Evolutionary conservation across 2,113 vertebrate genomes (phyloP).

Genomic region (Sphyrna mokarran): DNA sequence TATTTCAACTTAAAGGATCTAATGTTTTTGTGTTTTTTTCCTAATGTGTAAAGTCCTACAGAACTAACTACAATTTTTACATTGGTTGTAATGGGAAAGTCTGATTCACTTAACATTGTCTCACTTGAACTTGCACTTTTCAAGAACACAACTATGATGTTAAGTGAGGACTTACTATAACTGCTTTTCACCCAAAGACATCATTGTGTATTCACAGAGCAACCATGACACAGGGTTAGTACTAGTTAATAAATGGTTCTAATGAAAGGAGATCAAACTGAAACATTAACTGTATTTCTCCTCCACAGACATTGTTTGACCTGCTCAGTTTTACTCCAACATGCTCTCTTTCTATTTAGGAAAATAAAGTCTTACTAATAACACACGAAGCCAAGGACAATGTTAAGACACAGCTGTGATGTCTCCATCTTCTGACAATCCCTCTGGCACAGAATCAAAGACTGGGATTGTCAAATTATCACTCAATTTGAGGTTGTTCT

Average conservation of each 20-base stretch:
- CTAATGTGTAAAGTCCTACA: too few relatives aligned
- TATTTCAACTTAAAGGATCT: too few relatives aligned
- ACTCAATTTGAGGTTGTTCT: background rate
- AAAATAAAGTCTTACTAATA: background rate
- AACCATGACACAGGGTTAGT: background rate
- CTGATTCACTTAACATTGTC: too few relatives aligned
- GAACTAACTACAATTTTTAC: too few relatives aligned
- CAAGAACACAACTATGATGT: too few relatives aligned
- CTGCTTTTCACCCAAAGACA: background rate
- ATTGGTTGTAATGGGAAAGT: too few relatives aligned
- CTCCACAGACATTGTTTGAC: background rate
- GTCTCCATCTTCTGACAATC: background rate
- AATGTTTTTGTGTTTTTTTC: too few relatives aligned
- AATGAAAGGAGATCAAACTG: background rate
- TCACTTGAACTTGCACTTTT: too few relatives aligned
- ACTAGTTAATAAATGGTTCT: background rate
- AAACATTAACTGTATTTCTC: background rate
- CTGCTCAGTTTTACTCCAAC: background rate
- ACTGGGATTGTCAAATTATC: background rate
- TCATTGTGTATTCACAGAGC: background rate
- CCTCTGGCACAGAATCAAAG: background rate
- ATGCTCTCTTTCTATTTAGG: background rate
- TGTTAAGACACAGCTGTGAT: background rate
- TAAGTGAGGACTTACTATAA: background rate
- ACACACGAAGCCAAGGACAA: background rate